Percentiles rank a stretch among this genome's conserved stretches.
phyloP scores from a whole-genome alignment of 2,797 vertebrate species.

The Miichthys miiuy region DNA sequence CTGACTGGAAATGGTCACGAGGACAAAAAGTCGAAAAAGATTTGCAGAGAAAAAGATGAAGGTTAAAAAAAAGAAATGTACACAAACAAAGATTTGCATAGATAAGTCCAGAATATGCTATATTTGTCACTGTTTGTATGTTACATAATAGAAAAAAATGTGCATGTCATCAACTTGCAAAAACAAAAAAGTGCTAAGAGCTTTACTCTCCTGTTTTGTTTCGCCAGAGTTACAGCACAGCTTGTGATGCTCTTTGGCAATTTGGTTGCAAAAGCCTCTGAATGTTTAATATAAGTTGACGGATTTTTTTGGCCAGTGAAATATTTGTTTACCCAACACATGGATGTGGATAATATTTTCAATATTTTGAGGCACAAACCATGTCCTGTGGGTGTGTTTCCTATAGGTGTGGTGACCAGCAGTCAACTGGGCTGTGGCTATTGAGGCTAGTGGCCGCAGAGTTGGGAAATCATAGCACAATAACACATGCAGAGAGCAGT shows the following conservation, averaged over 20 bases:
- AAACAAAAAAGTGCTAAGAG: neutral
- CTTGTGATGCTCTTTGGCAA: constrained; percentile 17
- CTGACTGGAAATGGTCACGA: neutral
- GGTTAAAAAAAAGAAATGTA: constrained; percentile 3
- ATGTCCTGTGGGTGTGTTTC: constrained; percentile 69
- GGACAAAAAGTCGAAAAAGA: neutral
- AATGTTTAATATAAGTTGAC: constrained; percentile 49
- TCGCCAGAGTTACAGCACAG: neutral
- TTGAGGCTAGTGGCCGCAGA: constrained; percentile 53
- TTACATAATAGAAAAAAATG: neutral
- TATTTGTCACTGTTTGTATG: too few species aligned
- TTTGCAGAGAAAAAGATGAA: neutral
- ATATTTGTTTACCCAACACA: constrained; percentile 69
- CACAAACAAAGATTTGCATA: neutral
- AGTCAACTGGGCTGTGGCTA: constrained; percentile 69
- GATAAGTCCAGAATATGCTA: neutral
- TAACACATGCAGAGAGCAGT: constrained; percentile 44
- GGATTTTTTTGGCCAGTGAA: constrained; percentile 53
- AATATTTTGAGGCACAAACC: constrained; percentile 71
- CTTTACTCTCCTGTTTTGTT: neutral
- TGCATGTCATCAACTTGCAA: constrained; percentile 7
- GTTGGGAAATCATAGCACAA: constrained; percentile 55
- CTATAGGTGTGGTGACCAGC: constrained; percentile 75
- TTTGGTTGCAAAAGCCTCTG: constrained; percentile 40
- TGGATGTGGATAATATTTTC: constrained; percentile 64